phyloP scores from a whole-genome alignment of 2,888 invertebrate species.

The Hirtodrosophila confusa region DNA sequence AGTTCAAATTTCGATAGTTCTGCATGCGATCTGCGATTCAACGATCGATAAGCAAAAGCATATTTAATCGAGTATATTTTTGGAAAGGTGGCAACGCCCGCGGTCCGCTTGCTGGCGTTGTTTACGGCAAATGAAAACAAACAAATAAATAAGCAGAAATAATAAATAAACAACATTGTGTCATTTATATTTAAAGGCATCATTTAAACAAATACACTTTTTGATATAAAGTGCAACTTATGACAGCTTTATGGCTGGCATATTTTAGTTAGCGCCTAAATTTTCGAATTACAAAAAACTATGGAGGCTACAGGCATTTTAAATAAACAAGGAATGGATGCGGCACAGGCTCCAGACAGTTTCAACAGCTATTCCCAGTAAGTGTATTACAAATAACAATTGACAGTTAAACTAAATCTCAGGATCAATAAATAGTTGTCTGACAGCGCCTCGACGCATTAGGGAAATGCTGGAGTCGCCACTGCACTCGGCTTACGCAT shows the following conservation, averaged over 20 bases:
- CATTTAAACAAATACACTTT: too few relatives aligned
- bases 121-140: too few relatives aligned
- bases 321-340: too few relatives aligned
- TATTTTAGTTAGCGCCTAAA: too few relatives aligned
- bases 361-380: slow-evolving; percentile 5
- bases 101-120: too few relatives aligned
- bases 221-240: neutral
- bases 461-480: slow-evolving; percentile 9
- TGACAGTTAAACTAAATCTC: neutral
- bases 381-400: neutral
- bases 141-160: neutral
- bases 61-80: slow-evolving; percentile 1
- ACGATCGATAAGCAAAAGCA: slow-evolving; percentile 4
- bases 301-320: too few relatives aligned
- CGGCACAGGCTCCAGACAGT: neutral
- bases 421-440: slow-evolving; percentile 1
- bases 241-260: too few relatives aligned
- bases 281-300: too few relatives aligned
- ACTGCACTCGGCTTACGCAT: neutral
- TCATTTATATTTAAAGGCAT: too few relatives aligned
- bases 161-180: neutral
- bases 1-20: neutral
- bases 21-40: neutral
- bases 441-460: slow-evolving; percentile 13
- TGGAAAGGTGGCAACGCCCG: neutral